phyloP scores from a whole-genome alignment of 2,797 vertebrate genomes.

The Danio choprae region DNA sequence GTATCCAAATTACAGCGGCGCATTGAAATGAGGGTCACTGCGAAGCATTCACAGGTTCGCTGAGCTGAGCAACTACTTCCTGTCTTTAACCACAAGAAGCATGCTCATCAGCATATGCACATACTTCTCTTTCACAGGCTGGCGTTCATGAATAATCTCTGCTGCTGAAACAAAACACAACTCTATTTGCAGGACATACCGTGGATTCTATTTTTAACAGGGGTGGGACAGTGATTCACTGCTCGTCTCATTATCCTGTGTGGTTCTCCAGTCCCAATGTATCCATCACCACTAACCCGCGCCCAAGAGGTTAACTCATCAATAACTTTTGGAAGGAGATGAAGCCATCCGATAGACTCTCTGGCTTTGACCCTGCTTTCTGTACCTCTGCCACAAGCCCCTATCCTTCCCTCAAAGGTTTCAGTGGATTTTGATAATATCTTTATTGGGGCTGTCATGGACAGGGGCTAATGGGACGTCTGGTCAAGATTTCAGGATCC shows the following conservation, averaged over 20 bases:
- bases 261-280: constrained; percentile 74
- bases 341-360: constrained; percentile 79
- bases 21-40: constrained; percentile 47
- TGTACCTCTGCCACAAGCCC: constrained; percentile 75
- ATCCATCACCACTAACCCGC: constrained; percentile 83
- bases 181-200: constrained; percentile 47
- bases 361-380: constrained; percentile 69
- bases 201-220: constrained; percentile 80
- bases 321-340: constrained; percentile 79
- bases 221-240: constrained; percentile 80
- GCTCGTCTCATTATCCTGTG: constrained; percentile 82
- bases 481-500: constrained; percentile 99
- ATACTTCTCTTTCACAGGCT: constrained; percentile 15
- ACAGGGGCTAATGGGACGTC: constrained; percentile 98
- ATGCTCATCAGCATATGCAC: constrained; percentile 23
- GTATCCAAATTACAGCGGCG: constrained; percentile 36
- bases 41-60: constrained; percentile 28
- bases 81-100: constrained; percentile 26
- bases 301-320: constrained; percentile 84
- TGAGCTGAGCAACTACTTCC: constrained; percentile 44
- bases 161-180: constrained; percentile 52
- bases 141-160: constrained; percentile 28
- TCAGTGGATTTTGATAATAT: constrained; percentile 77
- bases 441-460: constrained; percentile 92
- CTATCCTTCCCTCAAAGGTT: constrained; percentile 68